phyloP scores from a whole-genome alignment of 2,797 vertebrate species.

The Spheniscus humboldti region DNA sequence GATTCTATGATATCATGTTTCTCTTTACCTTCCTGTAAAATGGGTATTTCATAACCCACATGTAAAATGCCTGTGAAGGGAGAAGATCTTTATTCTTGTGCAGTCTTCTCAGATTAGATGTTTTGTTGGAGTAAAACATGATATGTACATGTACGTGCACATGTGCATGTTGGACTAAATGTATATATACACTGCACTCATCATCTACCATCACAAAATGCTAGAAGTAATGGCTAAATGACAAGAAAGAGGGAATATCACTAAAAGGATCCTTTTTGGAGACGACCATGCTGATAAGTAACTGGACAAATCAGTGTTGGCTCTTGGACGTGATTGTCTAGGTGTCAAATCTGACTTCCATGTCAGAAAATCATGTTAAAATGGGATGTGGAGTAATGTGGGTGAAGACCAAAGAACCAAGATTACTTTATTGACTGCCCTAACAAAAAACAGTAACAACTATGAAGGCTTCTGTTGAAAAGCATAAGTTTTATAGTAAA shows the following conservation, averaged over 20 bases:
- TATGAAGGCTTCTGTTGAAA: neutral
- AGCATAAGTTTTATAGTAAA: accelerated
- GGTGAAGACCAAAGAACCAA: neutral
- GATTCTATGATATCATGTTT: neutral
- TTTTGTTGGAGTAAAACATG: neutral
- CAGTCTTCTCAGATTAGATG: neutral
- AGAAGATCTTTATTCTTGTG: neutral
- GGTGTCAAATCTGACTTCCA: neutral
- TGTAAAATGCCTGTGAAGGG: neutral
- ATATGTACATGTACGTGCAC: too few relatives aligned
- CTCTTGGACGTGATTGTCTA: neutral
- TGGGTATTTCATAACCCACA: neutral
- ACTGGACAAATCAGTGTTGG: neutral
- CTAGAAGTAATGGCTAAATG: neutral
- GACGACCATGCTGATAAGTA: neutral
- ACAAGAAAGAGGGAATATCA: neutral
- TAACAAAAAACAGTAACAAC: neutral
- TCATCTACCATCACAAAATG: neutral
- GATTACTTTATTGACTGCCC: neutral
- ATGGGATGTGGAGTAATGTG: neutral
- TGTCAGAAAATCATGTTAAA: neutral
- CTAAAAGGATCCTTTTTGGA: neutral
- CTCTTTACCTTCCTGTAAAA: neutral
- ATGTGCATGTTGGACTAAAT: neutral
- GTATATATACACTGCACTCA: neutral